Base-by-base conservation (phyloP, 2,888 invertebrate species). In the Pammene aurita region DNA sequence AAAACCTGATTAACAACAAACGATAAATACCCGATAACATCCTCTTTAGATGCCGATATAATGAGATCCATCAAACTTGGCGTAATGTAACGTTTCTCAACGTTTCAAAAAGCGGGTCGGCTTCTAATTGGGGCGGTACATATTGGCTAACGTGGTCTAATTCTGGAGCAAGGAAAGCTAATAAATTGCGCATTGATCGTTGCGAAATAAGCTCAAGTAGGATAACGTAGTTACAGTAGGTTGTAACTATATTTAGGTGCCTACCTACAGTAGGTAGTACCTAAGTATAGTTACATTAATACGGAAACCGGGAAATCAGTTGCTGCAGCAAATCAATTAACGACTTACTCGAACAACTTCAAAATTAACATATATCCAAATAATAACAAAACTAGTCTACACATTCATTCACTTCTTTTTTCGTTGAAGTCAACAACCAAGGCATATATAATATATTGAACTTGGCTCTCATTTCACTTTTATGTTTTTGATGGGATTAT, bases 141-240 rank as follows among this genome's bases (percentile, higher is more conserved):
- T 61, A 67, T 62, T 67, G 67, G 58, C 68, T 64, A 57, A 60
- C 44, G 64, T 54, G 52, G 26, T 58, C 68, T 69, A 69, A 69
- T 64, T 69, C 58, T 58, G 58, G 64, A 64, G 10, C 41, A 41
- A 50, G 58, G 58, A 58, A 69, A 44, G 63, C 58, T 64, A 58
- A 58, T 64, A 60, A 68, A 57, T 56, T 68, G 63, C 57, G 57
- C 14, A 69, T 69, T 54, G 68, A 58, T 52, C 38, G 58, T 69
- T 69, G 68, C 64, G 64, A 64, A 64, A 64, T 14, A 38, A 38
- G 38, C 6, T 2, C 38, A 35, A 60, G 46, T 48, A 35, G 18
- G 35, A 38, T 7, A 7, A 18, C 34, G 18, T 26, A 26, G 2
- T 18, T 16, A 10, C 6, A 5, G 0, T 2, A n/a, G n/a, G n/a